Evolutionary conservation across 2,797 vertebrate species (phyloP), one percentile per base, ranked within the genome.

Genomic region (Denticeps clupeoides): DNA sequence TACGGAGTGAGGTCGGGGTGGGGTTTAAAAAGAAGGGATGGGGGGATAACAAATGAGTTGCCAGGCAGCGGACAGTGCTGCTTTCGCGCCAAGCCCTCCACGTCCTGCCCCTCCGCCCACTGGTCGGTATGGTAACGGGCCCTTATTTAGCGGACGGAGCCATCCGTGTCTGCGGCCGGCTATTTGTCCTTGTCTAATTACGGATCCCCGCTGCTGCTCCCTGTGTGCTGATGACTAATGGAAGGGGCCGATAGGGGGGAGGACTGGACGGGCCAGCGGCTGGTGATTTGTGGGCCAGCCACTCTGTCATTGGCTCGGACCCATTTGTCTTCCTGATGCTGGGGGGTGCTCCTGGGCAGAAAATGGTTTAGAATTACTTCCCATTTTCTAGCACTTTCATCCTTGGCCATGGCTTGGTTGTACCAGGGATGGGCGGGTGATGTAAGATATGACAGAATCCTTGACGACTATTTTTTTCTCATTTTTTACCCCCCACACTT

Each of bases 151-250:
- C 72, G 81, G 75, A 80, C 75, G 73, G 72, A 79, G 56, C 77
- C 76, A 77, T 77, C 73, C 81, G 56, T 80, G 82, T 81, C 81
- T 42, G 57, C 9, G 48, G 69, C 70, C 41, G 52, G 78, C 79
- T 72, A 87, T 94, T 89, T 91, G 87, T 91, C 83, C 87, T 90
- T 93, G 91, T 92, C 89, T 94, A 87, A 91, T 95, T 94, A 89
- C 83, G 73, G 81, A 82, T 82, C 78, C 82, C 85, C 83, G 88
- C 82, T 83, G 73, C 84, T 75, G 71, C 81, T 88, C 83, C 79
- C 83, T 73, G 76, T 69, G 73, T 81, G 82, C 79, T 87, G 86
- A 87, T 91, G 90, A 92, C 79, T 89, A 86, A 92, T 90, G 84
- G 85, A 82, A 73, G 74, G 72, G 64, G 72, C 48, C 58, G 65